phyloP scores from a whole-genome alignment of 2,797 vertebrate genomes.

The Bovichtus variegatus region DNA sequence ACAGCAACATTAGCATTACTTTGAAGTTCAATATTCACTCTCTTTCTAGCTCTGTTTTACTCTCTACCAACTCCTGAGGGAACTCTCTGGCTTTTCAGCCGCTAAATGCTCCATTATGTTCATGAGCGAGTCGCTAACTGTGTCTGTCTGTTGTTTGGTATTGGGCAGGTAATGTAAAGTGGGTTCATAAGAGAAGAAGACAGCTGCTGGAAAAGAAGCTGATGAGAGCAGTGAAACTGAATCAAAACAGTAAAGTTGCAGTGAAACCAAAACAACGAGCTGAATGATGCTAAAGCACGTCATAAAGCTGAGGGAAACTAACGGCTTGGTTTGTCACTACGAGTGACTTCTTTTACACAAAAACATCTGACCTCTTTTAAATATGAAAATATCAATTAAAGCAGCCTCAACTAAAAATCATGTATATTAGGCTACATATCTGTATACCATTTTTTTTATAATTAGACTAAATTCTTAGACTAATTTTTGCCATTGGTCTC shows the following conservation, averaged over 20 bases:
- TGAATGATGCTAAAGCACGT: neutral
- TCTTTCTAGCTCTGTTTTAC: neutral
- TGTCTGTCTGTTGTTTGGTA: neutral
- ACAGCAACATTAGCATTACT: neutral
- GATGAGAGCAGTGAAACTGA: neutral
- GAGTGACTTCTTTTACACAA: neutral
- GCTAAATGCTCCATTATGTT: neutral
- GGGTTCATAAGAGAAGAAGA: too few species aligned
- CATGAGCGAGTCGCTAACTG: neutral
- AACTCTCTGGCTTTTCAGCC: neutral
- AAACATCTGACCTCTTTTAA: neutral
- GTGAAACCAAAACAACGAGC: conserved; percentile 1
- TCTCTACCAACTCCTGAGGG: neutral
- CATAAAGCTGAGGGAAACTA: neutral
- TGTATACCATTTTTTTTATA: neutral
- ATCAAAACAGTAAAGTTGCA: neutral
- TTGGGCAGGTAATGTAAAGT: too few species aligned
- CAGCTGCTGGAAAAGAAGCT: neutral
- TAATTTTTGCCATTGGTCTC: neutral
- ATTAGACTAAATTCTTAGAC: neutral
- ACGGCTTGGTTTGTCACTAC: neutral
- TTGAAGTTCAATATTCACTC: neutral
- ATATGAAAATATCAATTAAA: neutral
- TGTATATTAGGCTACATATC: neutral
- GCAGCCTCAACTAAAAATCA: neutral